A percentile compares a stretch with the other conserved stretches of the same genome.
These are phyloP conservation scores for Mirza zaza DNA, from an alignment of 2,113 vertebrate species.

Conservation along the genomic window DNA sequence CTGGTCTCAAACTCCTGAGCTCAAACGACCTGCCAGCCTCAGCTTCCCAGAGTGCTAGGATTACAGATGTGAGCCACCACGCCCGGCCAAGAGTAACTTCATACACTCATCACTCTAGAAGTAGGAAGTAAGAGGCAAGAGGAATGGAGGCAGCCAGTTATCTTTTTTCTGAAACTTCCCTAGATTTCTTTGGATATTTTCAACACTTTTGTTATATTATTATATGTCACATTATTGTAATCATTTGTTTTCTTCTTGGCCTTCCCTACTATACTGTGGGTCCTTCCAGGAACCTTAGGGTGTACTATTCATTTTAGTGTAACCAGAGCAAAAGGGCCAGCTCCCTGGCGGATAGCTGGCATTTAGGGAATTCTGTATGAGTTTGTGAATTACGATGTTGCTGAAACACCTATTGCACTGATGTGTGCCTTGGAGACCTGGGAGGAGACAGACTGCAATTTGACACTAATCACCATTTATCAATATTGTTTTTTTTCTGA, in stretches of 20 bases:
- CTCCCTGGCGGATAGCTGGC: background rate
- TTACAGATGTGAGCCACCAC: too few relatives aligned
- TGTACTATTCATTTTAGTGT: background rate
- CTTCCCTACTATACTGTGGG: background rate
- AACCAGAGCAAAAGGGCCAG: background rate
- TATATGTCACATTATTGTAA: background rate
- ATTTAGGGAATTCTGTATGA: background rate
- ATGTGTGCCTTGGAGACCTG: background rate
- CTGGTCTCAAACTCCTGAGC: too few relatives aligned
- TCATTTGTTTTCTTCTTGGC: background rate
- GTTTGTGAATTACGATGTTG: background rate
- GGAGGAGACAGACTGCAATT: background rate
- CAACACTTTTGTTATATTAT: background rate
- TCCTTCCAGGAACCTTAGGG: background rate
- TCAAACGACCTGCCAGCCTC: too few relatives aligned
- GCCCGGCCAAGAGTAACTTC: background rate
- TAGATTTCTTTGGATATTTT: background rate
- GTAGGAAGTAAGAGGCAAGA: background rate
- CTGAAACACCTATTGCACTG: background rate
- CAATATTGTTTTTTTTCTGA: background rate
- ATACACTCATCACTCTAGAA: background rate
- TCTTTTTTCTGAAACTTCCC: background rate
- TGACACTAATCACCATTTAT: background rate
- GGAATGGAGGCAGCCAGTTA: background rate
- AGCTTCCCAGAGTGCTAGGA: too few relatives aligned